phyloP scores from a whole-genome alignment of 2,888 invertebrate species.

The Bedellia somnulentella region DNA sequence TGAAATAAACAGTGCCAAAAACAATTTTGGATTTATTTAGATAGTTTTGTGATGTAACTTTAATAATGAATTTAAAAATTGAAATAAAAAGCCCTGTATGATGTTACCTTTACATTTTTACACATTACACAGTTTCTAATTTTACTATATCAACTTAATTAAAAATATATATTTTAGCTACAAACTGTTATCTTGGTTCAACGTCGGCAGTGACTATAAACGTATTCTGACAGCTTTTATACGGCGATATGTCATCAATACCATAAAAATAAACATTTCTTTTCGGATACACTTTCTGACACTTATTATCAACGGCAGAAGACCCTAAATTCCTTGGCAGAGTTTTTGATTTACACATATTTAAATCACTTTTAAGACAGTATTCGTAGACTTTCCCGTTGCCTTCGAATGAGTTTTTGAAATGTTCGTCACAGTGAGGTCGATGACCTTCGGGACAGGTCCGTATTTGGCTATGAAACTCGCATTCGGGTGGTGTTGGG shows the following conservation, averaged over 20 bases:
- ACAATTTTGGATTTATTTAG: too few relatives aligned
- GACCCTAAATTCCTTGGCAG: conserved; percentile 40
- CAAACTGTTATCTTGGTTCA: conserved; percentile 40
- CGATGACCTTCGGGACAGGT: conserved; percentile 36
- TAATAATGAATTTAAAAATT: too few relatives aligned
- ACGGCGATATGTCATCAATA: conserved; percentile 20
- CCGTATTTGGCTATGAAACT: conserved; percentile 23
- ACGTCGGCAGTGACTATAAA: conserved; percentile 38
- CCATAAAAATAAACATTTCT: conserved; percentile 40
- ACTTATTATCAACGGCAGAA: conserved; percentile 19
- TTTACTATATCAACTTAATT: too few relatives aligned
- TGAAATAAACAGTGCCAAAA: too few relatives aligned
- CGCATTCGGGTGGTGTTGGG: conserved; percentile 34
- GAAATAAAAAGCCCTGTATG: too few relatives aligned
- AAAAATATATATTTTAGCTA: too few relatives aligned
- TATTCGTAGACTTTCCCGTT: conserved; percentile 39
- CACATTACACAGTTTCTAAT: too few relatives aligned
- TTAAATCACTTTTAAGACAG: conserved; percentile 44
- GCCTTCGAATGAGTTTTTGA: conserved; percentile 41
- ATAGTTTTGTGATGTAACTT: too few relatives aligned
- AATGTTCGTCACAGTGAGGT: conserved; percentile 34
- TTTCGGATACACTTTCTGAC: conserved; percentile 23
- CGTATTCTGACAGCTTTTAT: conserved; percentile 18
- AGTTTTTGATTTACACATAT: conserved; percentile 27
- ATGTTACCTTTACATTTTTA: too few relatives aligned